Evolutionary conservation across 2,113 vertebrate species (phyloP), one percentile per base, ranked within the genome.

Genomic region (Cricetomys ansorgei): DNA sequence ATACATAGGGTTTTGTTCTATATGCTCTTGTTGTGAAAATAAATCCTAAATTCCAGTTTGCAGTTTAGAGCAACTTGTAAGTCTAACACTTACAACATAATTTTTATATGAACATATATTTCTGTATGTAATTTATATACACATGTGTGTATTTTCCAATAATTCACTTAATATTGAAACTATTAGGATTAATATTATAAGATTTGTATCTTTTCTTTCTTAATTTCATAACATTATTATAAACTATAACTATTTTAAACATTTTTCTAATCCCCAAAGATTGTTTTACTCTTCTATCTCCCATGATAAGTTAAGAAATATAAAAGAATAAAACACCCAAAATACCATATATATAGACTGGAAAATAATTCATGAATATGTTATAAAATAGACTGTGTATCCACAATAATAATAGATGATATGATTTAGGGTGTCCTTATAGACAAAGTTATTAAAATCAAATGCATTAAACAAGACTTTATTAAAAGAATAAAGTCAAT

Each of bases 381-480:
- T 62, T 64, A 7, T n/a, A 92, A 27, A 43, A 80, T 37, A 88
- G 77, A 87, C 1, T 21, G 62, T 75, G 57, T 94, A 12, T 75
- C 5, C 59, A 0, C 79, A 59, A 55, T 31, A 90, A 4, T 13
- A 92, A 77, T 40, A 65, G 11, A 11, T 31, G 45, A 89, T 77
- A 62, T 27, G 89, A 86, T 13, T 62, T 67, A 69, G 48, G 73
- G n/a, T 67, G 11, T 72, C 1, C 53, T 77, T 31, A 19, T 53
- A 72, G n/a, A 87, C 17, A 85, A 89, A 0, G 8, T 0, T 89
- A 40, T 88, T 94, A 45, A 95, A 88, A 84, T 37, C 34, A 92
- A 86, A 89, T 95, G 34, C 59, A 45, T 48, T 91, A 65, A 84
- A 67, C 31, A 83, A 95, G 85, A 87, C 11, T 11, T 90, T 80